These are phyloP conservation scores for Pristionchus exspectatus DNA, from an alignment of 2,888 invertebrate species.

Conservation along the genomic window DNA sequence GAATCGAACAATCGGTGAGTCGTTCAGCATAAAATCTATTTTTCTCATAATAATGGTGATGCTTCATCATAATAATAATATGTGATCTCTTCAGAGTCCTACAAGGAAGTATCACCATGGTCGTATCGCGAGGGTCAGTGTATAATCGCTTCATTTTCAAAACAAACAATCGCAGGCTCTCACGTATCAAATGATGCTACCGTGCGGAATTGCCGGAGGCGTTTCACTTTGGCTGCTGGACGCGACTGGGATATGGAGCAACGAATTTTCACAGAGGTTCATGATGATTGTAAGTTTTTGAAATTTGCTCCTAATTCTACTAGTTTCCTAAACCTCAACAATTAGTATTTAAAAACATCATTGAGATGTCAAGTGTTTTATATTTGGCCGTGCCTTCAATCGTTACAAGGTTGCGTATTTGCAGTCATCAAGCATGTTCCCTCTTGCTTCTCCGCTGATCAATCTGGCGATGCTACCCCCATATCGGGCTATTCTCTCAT, in stretches of 20 bases:
- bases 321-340: too few relatives aligned
- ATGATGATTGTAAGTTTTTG: background rate
- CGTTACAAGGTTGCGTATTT: background rate
- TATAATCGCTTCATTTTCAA: background rate
- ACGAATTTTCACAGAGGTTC: background rate
- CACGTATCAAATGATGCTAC: conserved; percentile 3
- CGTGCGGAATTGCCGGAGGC: background rate
- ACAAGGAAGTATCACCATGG: background rate
- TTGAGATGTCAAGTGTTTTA: too few relatives aligned
- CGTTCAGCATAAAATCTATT: too few relatives aligned
- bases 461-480: background rate
- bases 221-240: background rate
- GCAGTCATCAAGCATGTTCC: background rate
- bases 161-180: background rate
- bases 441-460: background rate
- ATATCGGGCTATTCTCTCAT: background rate
- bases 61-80: background rate
- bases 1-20: background rate
- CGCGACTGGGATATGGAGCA: background rate
- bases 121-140: background rate
- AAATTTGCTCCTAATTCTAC: too few relatives aligned
- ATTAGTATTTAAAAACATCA: too few relatives aligned
- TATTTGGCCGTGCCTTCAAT: background rate
- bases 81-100: background rate
- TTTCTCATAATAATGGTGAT: too few relatives aligned